Evolutionary conservation across 92 coral and sea anemone genomes (phyloP), one percentile per base, ranked within the genome.

Genomic region (Siderastrea siderea): DNA sequence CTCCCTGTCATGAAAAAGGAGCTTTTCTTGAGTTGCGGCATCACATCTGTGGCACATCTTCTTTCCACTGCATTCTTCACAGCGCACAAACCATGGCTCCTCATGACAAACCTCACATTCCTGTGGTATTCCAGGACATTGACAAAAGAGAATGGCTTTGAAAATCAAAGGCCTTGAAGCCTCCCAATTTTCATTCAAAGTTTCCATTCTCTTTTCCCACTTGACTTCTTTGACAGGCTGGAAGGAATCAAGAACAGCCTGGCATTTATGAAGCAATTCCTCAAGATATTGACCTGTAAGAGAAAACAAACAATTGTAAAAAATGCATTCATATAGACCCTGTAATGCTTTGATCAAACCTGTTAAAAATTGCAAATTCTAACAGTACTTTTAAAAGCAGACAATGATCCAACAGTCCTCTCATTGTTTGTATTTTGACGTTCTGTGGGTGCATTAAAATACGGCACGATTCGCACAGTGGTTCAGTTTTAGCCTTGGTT

Each of bases 121-220:
- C n/a, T 45, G 73, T 68, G 73, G 57, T 55, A 46, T 13, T 10
- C 3, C 54, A 13, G 67, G n/a, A 38, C 58, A 26, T 55, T 43
- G 48, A 26, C 46, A 76, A 58, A 38, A 49, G 51, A 76, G 68
- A 76, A 76, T 76, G 68, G 81, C 67, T 76, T 76, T 46, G 68
- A 77, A 77, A 77, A 77, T 58, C 38, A 44, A 59, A 10, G 81
- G 60, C 44, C 44, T 58, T 11, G 68, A 77, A 12, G 81, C 69
- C 43, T 58, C 81, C 81, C 81, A 77, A 59, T 77, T 77, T 77
- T 43, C 69, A 38, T 59, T 77, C 63, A 77, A 3, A 45, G 7
- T 58, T 43, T 13, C 81, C 81, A 77, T 77, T 8, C 81, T 43
- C 15, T 45, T 57, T 77, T 59, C 81, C 69, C 68, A 57, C 4